A percentile compares a stretch with the other conserved stretches of the same genome.
Conservation (phyloP, 2,888 invertebrate species). For the Melitaea athalia region DNA sequence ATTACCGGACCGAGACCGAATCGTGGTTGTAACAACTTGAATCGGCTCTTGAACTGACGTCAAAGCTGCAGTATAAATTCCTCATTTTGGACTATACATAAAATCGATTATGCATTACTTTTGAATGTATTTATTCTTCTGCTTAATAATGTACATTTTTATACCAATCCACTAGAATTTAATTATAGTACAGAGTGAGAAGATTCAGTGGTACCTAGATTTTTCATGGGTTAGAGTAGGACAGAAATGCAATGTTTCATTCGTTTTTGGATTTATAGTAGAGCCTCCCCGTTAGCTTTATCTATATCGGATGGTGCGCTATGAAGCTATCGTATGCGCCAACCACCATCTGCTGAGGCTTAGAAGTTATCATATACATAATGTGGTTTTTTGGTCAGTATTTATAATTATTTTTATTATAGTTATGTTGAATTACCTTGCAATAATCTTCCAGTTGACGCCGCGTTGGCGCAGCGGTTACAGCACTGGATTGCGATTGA, state of each 20-base stretch:
- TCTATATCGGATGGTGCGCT: slow-evolving; percentile 75
- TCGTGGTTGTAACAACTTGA: too few species aligned
- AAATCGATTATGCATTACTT: not conserved
- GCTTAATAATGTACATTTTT: not conserved
- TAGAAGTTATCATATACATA: slow-evolving; percentile 52
- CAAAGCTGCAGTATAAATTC: too few species aligned
- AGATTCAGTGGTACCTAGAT: slow-evolving; percentile 50
- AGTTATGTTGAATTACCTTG: too few species aligned
- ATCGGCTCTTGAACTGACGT: too few species aligned
- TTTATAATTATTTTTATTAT: not conserved
- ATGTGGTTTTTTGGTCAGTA: slow-evolving; percentile 41
- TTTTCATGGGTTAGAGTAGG: slow-evolving; percentile 54
- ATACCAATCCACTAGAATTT: slow-evolving; percentile 41
- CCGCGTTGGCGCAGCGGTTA: too few species aligned
- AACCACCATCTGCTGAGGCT: slow-evolving; percentile 62
- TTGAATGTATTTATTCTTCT: not conserved
- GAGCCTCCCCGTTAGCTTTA: slow-evolving; percentile 74
- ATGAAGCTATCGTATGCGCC: slow-evolving; percentile 70
- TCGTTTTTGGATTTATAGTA: slow-evolving; percentile 69
- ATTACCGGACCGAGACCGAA: too few species aligned
- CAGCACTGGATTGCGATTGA: too few species aligned
- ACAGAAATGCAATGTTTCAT: slow-evolving; percentile 51
- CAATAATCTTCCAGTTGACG: too few species aligned
- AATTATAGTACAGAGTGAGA: slow-evolving; percentile 52
- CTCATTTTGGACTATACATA: too few species aligned